Percentiles rank a stretch among this genome's conserved stretches.
These are phyloP conservation scores for Falco columbarius DNA, from an alignment of 2,797 vertebrate species.

Conservation along the genomic window DNA sequence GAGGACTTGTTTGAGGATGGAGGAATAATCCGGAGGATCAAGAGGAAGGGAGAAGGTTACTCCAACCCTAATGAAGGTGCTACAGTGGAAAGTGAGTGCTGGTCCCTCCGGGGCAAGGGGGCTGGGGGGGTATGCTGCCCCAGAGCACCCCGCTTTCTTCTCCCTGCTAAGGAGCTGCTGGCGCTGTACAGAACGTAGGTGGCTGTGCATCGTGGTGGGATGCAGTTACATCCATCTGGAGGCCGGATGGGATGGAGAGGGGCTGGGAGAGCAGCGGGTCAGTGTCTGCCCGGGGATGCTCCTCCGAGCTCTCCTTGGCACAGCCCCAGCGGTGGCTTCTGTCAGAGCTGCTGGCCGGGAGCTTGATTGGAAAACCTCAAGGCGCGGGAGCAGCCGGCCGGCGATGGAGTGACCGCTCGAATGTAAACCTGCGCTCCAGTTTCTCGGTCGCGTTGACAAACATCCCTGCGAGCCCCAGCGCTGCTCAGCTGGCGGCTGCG, in stretches of 20 bases:
- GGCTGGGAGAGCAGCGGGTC: not conserved
- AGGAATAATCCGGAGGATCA: conserved; percentile 92
- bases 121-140: not conserved
- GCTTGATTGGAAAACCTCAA: not conserved
- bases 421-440: not conserved
- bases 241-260: not conserved
- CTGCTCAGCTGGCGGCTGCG: accelerated
- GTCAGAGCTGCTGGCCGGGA: not conserved
- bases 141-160: not conserved
- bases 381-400: not conserved
- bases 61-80: conserved; percentile 92
- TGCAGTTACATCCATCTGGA: not conserved
- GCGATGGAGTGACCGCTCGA: not conserved
- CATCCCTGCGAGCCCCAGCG: not conserved
- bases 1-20: conserved; percentile 90
- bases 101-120: accelerated
- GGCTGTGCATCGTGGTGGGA: accelerated
- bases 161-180: not conserved
- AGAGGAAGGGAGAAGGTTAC: conserved; percentile 91
- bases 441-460: not conserved
- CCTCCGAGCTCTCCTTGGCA: not conserved
- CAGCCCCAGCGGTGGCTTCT: not conserved
- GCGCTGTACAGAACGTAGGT: not conserved
- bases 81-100: conserved; percentile 85
- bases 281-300: not conserved